Evolutionary conservation across 2,888 invertebrate species (phyloP), one percentile per base, ranked within the genome.

Genomic region (Petrolisthes cinctipes): DNA sequence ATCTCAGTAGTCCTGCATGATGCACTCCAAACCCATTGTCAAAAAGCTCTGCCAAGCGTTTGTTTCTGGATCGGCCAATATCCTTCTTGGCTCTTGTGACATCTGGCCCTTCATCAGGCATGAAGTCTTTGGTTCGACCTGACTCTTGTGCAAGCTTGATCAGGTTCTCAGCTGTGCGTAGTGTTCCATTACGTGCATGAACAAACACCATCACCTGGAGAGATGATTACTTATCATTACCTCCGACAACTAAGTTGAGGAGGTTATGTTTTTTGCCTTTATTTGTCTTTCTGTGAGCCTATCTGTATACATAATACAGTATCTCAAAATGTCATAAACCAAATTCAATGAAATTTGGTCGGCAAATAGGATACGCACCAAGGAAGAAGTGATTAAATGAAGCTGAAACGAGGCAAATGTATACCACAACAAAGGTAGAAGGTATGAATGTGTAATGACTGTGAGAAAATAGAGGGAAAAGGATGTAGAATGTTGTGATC

Each of bases 161-260:
- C 3, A 99, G 93, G 4, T 95, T 94, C 91, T 95, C 95, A 0
- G 99, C 99, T 0, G 97, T 97, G 85, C 96, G 95, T 61, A 97
- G 96, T 0, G 99, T 99, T 11, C 98, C 97, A 94, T 99, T 99
- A 54, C 99, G 95, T 0, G 99, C 98, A 93, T 99, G 99, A 0
- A 99, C 99, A 93, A 99, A 99, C 0, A 99, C 97, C 97, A 99
- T 98, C 0, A 97, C 95, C 94, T 94, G 91, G 61, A 91, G 7
- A 37, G 37, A 37, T 37, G 37, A 37, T 37, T 37, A 37, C 37
- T 37, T 37, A 37, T 37, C 37, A 37, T 37, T 37, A 37, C 37
- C 37, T 37, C 37, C 2, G 37, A 37, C 37, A 37, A 37, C 37
- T 37, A 37, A 37, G 37, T 37, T 37, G 37, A 37, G 37, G 37